Percentiles rank a stretch among this genome's conserved stretches.
Conservation (phyloP, 2,113 vertebrate genomes). For the Rana temporaria region DNA sequence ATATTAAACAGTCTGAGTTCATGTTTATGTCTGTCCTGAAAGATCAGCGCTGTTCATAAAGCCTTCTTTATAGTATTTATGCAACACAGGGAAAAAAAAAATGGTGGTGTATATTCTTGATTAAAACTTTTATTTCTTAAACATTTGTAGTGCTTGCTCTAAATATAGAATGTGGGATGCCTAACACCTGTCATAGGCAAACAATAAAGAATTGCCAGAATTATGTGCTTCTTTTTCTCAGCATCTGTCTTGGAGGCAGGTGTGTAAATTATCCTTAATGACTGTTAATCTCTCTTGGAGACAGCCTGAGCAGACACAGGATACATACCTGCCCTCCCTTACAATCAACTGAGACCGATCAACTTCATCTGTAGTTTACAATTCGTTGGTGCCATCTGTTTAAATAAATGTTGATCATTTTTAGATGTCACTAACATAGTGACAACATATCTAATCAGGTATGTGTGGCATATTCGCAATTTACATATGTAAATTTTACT, state of each 20-base stretch:
- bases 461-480: too few relatives aligned
- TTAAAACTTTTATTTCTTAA: neutral
- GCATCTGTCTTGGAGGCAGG: neutral
- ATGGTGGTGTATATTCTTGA: neutral
- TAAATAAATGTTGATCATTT: too few relatives aligned
- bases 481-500: too few relatives aligned
- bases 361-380: too few relatives aligned
- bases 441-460: too few relatives aligned
- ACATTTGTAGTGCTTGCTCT: neutral
- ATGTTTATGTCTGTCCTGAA: neutral
- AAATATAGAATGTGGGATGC: neutral
- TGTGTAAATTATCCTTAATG: neutral
- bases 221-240: neutral
- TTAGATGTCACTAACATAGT: too few relatives aligned
- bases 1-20: constrained; percentile 7
- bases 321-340: too few relatives aligned
- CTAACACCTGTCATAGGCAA: neutral
- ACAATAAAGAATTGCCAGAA: neutral
- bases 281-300: neutral
- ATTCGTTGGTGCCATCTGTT: too few relatives aligned
- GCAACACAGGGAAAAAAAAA: constrained; percentile 1
- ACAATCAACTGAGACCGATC: too few relatives aligned
- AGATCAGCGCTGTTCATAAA: constrained; percentile 2
- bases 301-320: neutral
- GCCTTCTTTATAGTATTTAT: neutral